These are phyloP conservation scores for Parapsyche elsis DNA, from an alignment of 1,140 invertebrate species.

Conservation along the genomic window DNA sequence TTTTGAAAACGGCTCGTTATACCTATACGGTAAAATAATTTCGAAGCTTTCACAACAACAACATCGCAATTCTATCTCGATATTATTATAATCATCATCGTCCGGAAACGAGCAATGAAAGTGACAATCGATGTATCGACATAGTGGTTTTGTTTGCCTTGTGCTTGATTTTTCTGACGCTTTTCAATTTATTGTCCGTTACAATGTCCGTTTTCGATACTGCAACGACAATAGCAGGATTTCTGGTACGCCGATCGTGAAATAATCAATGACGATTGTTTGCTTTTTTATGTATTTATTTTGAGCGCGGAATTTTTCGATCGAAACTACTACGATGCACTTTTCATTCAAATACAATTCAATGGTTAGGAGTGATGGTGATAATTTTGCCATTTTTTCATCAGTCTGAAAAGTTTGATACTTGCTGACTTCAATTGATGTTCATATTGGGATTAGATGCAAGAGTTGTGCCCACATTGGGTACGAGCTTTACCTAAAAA, in stretches of 20 bases:
- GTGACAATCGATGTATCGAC: not conserved
- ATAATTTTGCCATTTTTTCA: no score
- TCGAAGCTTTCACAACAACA: no score
- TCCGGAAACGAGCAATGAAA: not conserved
- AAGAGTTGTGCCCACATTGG: no score
- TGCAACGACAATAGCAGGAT: constrained; percentile 51
- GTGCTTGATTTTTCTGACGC: constrained; percentile 27
- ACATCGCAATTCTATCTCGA: no score
- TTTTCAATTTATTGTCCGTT: constrained; percentile 21
- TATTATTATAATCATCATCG: not conserved
- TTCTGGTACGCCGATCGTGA: constrained; percentile 45
- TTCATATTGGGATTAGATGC: no score
- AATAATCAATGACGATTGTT: constrained; percentile 43
- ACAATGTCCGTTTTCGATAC: constrained; percentile 18
- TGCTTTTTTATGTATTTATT: constrained; percentile 15
- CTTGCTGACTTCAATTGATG: no score
- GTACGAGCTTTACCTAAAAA: not conserved
- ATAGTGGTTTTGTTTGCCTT: constrained; percentile 27
- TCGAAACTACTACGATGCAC: not conserved
- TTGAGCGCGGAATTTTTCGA: not conserved
- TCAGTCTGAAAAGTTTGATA: no score
- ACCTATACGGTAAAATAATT: no score
- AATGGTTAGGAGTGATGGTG: no score
- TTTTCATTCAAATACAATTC: not conserved
- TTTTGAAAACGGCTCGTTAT: not conserved